Base-by-base conservation (phyloP, 2,797 vertebrate species). In the Scolopax bukidnonensis region DNA sequence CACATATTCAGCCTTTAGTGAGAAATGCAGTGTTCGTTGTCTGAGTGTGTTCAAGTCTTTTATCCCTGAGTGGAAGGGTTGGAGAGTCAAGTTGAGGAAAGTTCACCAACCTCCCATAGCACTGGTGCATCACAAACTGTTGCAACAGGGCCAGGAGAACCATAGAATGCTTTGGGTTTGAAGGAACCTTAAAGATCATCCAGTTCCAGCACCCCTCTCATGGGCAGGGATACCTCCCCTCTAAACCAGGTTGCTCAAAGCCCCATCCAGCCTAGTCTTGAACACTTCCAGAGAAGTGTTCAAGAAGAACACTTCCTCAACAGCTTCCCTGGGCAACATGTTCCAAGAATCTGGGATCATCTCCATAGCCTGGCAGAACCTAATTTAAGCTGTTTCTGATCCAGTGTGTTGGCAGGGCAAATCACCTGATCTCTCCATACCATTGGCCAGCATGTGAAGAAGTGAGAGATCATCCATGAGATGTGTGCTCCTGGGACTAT, bases 11-110 rank as follows among this genome's bases (percentile, higher is more conserved):
- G 9, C 12, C 60, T 41, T 79, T 27, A 40, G 19, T 32, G 57
- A 57, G 20, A 65, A 65, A 47, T 17, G 15, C 4, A 6, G 7
- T 8, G 16, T 28, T 56, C 0, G 0, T 24, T 38, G 36, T 48
- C 11, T 65, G 79, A 21, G 32, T 15, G 16, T 24, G 21, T 30
- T 74, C 63, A 28, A 36, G 36, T 6, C 50, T 28, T 50, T 67
- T 56, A 59, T 48, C 7, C 10, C 11, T 45, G 25, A 41, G 50
- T 6, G 56, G 64, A 60, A 36, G 15, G 1, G 2, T 4, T 76
- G 30, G 75, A 76, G 21, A 18, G 8, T 43, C 40, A 45, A 50
- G 21, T 8, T 80, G 68, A 47, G 28, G 4, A 5, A 54, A 54
- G 28, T 32, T 28, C 1, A 0, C 18, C 74, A 32, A 24, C 27